Base-by-base conservation (phyloP, 2,888 invertebrate species). In the Ornithoptera alexandrae region DNA sequence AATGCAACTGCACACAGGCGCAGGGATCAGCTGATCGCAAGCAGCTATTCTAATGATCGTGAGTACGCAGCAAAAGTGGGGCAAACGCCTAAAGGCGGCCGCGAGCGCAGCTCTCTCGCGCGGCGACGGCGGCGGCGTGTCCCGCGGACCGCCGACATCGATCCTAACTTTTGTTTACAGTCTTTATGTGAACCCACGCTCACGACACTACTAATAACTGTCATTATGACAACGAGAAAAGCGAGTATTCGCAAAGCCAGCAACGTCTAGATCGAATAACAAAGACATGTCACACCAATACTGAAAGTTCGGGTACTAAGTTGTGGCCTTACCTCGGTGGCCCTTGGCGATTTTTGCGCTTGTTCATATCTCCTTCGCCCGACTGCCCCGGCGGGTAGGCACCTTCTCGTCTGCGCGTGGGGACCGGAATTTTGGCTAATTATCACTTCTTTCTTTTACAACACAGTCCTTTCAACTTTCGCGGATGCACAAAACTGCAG, bases 281-380 rank as follows among this genome's bases (percentile, higher is more conserved):
- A 92, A 92, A 92, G 92, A 88, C 89, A 88, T 91, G 91, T 88
- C 92, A 90, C 77, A 73, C 79, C 74, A 74, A 75, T 80, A 77
- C 81, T 81, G 79, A 84, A 85, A 86, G 81, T 86, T 84, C 75
- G 78, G 81, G 79, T 81, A 81, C 79, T 77, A 86, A 80, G 83
- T 78, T 77, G 30, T 30, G 77, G 76, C 75, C 76, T 91, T 93
- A 96, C 96, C 96, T 96, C 85, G 95, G 94, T 82, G 95, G 93
- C 86, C 95, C 96, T 84, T 96, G 95, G 90, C 97, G 96, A 93
- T 95, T 96, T 94, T 97, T 97, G 92, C 96, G 95, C 93, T 96
- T 96, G 88, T 96, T 97, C 95, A 95, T 96, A 87, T 94, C 95
- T 91, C 90, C 90, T 85, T 90, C 92, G 85, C 92, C 92, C 81